Conservation (phyloP, 2,113 vertebrate species). For the Heterotilapia buettikoferi region DNA sequence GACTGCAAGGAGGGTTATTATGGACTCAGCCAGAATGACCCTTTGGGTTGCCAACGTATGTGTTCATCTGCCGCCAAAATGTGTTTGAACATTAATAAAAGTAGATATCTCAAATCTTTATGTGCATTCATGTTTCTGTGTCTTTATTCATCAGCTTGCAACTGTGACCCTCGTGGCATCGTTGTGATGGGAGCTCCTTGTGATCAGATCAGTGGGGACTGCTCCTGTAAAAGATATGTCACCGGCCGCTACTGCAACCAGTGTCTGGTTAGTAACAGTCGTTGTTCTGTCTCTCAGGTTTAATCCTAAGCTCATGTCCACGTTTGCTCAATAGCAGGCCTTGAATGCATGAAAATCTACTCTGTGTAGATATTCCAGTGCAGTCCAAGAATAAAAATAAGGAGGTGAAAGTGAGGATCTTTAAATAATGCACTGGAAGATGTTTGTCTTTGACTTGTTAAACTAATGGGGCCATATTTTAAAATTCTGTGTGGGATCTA, state of each 20-base stretch:
- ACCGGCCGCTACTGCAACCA: constrained; percentile 78
- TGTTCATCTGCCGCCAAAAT: not conserved
- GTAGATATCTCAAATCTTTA: not conserved
- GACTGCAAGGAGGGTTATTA: constrained; percentile 76
- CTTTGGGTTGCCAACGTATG: constrained; percentile 74
- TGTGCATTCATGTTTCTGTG: not conserved
- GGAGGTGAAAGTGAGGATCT: not conserved
- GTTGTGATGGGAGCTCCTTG: constrained; percentile 71
- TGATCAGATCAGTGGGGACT: constrained; percentile 81
- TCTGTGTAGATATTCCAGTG: not conserved
- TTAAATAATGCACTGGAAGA: not conserved
- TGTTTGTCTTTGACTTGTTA: not conserved
- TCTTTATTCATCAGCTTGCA: constrained; percentile 69
- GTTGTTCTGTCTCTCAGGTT: not conserved
- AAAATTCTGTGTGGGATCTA: not conserved
- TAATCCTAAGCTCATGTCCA: not conserved
- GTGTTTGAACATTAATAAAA: not conserved
- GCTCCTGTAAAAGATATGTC: constrained; percentile 84
- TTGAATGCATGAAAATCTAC: not conserved
- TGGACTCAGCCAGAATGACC: constrained; percentile 77
- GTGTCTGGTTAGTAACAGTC: constrained; percentile 76
- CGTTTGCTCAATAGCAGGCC: not conserved
- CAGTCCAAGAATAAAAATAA: not conserved
- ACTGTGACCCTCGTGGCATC: constrained; percentile 77
- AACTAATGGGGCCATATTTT: not conserved